A percentile compares a stretch with the other conserved stretches of the same genome.
phyloP scores from a whole-genome alignment of 2,888 invertebrate genomes.

The Drosophila multiciliata region DNA sequence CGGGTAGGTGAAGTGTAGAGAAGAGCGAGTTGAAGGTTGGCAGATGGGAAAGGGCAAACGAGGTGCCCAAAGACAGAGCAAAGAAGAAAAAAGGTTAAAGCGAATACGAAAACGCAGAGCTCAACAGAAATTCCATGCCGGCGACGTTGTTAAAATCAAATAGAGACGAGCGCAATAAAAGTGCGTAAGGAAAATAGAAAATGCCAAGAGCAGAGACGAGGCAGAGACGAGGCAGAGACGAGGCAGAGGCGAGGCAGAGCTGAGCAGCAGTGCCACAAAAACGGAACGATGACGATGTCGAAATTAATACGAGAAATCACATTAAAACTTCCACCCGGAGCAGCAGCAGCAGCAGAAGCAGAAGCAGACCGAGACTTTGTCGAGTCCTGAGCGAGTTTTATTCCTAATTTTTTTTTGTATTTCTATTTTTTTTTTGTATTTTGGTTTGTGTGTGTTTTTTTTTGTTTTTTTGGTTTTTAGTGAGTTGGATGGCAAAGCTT shows the following conservation, averaged over 20 bases:
- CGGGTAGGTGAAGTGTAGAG: background rate
- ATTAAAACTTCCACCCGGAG: slow-evolving; percentile 71
- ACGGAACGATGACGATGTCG: slow-evolving; percentile 74
- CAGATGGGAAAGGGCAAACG: slow-evolving; percentile 8
- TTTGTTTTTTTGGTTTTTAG: background rate
- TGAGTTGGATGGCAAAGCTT: slow-evolving; percentile 49
- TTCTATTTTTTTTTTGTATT: background rate
- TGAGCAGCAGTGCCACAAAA: slow-evolving; percentile 15
- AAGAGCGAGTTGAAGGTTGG: background rate
- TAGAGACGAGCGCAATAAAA: slow-evolving; percentile 73
- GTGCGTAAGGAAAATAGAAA: slow-evolving; percentile 74
- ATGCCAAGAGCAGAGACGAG: slow-evolving; percentile 25
- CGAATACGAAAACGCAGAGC: slow-evolving; percentile 54
- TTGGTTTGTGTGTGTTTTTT: background rate
- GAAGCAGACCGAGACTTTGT: slow-evolving; percentile 31
- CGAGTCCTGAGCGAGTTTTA: slow-evolving; percentile 30
- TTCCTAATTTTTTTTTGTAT: background rate
- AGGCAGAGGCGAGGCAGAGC: background rate
- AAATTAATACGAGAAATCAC: slow-evolving; percentile 79
- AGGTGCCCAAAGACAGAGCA: slow-evolving; percentile 2
- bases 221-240: slow-evolving; percentile 4
- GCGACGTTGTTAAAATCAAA: slow-evolving; percentile 75
- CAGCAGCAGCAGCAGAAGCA: slow-evolving; percentile 15
- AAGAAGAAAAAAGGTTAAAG: slow-evolving; percentile 50
- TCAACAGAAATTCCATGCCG: slow-evolving; percentile 70